These are phyloP conservation scores for Glareola pratincola DNA, from an alignment of 2,113 vertebrate genomes.

Conservation along the genomic window DNA sequence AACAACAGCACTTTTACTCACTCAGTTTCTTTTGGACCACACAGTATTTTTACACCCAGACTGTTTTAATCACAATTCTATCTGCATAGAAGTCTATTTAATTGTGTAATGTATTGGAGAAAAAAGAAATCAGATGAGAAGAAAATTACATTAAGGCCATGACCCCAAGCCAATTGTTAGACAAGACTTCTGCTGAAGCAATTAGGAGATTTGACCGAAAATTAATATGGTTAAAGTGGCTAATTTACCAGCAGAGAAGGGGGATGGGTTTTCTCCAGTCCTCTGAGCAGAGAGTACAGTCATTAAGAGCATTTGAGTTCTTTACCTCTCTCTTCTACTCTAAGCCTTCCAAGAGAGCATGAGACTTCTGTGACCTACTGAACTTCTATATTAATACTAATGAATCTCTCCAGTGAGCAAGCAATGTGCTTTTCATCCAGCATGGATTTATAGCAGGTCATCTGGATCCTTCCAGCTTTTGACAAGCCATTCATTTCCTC, in stretches of 20 bases:
- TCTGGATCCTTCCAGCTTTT: not conserved
- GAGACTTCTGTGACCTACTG: constrained; percentile 36
- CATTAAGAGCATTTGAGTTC: not conserved
- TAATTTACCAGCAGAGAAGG: not conserved
- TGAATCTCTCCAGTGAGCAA: constrained; percentile 1
- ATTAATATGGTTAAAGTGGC: not conserved
- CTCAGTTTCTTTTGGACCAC: not conserved
- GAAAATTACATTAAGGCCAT: not conserved
- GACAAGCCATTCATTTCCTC: not conserved
- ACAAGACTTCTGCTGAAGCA: not conserved
- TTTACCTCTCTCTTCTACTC: constrained; percentile 14
- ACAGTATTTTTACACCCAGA: not conserved
- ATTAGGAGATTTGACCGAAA: not conserved
- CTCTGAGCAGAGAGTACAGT: not conserved
- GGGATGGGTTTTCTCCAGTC: not conserved
- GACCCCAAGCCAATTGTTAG: not conserved
- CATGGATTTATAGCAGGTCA: not conserved
- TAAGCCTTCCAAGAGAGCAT: constrained; percentile 13
- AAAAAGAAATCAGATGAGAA: not conserved
- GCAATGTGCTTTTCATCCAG: not conserved
- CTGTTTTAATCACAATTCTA: not conserved
- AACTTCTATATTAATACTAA: constrained; percentile 47
- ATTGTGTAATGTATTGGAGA: not conserved
- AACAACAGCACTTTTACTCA: not conserved
- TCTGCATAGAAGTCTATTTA: not conserved